Evolutionary conservation across 2,888 invertebrate genomes (phyloP).

Genomic region (Cantharis flavilabris): DNA sequence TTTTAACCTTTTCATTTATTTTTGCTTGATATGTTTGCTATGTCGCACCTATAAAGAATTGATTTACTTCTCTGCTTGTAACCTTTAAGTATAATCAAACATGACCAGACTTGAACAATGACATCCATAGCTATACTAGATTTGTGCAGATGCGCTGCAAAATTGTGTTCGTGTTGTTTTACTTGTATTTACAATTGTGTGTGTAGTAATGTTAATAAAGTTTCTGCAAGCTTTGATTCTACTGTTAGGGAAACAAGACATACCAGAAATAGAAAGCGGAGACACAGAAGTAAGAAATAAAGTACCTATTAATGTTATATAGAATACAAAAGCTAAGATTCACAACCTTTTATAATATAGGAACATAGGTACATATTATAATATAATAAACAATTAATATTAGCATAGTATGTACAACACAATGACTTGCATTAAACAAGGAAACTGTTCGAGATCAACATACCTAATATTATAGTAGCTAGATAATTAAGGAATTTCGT

Average conservation of each 20-base stretch:
- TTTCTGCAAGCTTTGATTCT: background rate
- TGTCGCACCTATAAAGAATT: conserved; percentile 14
- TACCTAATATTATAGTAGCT: too few relatives aligned
- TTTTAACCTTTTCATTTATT: background rate
- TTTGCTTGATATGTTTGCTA: background rate
- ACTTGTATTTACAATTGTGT: background rate
- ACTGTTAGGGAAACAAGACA: background rate
- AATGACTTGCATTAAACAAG: too few relatives aligned
- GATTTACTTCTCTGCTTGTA: conserved; percentile 9
- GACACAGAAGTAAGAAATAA: background rate
- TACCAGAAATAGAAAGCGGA: background rate
- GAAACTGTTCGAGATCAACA: too few relatives aligned
- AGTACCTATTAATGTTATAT: background rate
- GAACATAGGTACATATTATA: too few relatives aligned
- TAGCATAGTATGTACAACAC: too few relatives aligned
- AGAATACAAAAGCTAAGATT: background rate
- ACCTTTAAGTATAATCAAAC: conserved; percentile 3
- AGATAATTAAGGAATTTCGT: too few relatives aligned
- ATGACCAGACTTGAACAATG: conserved; percentile 1
- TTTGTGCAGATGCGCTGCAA: background rate
- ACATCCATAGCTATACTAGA: background rate
- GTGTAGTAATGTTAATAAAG: background rate
- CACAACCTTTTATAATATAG: background rate
- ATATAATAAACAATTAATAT: too few relatives aligned
- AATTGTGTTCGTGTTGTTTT: background rate